Evolutionary conservation across 2,797 vertebrate genomes (phyloP).

Genomic region (Aldrovandia affinis): DNA sequence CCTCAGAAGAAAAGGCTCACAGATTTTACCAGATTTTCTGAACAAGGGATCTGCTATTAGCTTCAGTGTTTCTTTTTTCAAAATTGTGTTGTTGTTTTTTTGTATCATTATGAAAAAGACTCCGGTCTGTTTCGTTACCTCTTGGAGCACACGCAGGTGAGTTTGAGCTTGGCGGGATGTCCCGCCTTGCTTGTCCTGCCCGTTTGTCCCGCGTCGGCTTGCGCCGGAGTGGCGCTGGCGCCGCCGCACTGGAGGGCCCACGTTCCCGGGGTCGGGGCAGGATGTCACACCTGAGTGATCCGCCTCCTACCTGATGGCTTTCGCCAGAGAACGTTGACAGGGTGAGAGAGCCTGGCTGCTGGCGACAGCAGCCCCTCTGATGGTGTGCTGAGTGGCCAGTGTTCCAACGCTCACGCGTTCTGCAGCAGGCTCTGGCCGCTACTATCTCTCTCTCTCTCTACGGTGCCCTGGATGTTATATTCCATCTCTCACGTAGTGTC

Average conservation of each 20-base stretch:
- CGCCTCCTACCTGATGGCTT: not conserved
- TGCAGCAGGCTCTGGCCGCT: no score
- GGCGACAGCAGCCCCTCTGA: not conserved
- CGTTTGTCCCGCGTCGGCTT: not conserved
- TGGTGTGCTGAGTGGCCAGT: not conserved
- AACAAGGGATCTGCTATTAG: constrained; percentile 35
- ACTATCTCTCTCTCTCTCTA: no score
- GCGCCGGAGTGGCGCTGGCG: not conserved
- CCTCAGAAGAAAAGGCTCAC: constrained; percentile 38
- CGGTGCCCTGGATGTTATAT: no score
- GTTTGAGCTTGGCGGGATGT: not conserved
- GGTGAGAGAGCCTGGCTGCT: not conserved
- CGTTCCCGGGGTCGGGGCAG: not conserved
- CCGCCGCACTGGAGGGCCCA: not conserved
- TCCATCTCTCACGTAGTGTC: no score
- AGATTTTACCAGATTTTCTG: constrained; percentile 39
- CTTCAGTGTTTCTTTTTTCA: constrained; percentile 17
- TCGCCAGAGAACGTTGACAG: not conserved
- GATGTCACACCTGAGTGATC: not conserved
- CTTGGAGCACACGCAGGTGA: constrained; percentile 18
- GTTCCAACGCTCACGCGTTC: not conserved
- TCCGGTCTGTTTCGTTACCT: constrained; percentile 40
- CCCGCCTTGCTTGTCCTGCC: not conserved
- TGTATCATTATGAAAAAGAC: not conserved
- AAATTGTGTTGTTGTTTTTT: constrained; percentile 28